Conservation (phyloP, 2,113 vertebrate species). For the Brachionichthys hirsutus region DNA sequence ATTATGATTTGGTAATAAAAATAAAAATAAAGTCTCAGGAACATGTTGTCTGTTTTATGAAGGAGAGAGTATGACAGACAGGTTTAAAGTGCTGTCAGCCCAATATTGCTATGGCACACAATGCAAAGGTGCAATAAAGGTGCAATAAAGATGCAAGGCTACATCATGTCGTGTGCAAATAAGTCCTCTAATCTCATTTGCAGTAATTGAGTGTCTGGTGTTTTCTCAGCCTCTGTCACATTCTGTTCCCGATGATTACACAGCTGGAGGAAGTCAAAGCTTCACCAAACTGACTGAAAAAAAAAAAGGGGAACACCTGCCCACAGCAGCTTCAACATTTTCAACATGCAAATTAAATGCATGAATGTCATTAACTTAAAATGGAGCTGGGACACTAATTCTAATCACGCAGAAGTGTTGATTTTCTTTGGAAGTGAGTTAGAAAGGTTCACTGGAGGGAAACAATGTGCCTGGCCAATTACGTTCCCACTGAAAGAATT, state of each 20-base stretch:
- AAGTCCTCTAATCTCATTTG: slow-evolving; percentile 14
- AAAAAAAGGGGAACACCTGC: neutral
- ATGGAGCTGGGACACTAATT: neutral
- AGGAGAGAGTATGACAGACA: no score
- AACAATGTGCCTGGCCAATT: slow-evolving; percentile 34
- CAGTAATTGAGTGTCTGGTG: slow-evolving; percentile 14
- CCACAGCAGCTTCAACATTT: slow-evolving; percentile 8
- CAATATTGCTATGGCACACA: neutral
- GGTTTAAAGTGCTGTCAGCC: no score
- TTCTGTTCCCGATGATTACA: slow-evolving; percentile 26
- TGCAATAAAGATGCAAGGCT: no score
- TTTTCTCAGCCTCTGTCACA: slow-evolving; percentile 22
- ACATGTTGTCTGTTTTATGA: no score
- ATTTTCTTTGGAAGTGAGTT: slow-evolving; percentile 23
- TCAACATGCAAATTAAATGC: slow-evolving; percentile 12
- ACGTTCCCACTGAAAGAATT: slow-evolving; percentile 41
- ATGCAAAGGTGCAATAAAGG: neutral
- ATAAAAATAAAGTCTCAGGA: no score
- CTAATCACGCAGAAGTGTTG: slow-evolving; percentile 6
- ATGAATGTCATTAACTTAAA: neutral
- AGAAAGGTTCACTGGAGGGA: slow-evolving; percentile 11
- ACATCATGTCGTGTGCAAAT: slow-evolving; percentile 16
- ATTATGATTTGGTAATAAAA: no score
- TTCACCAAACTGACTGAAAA: neutral
- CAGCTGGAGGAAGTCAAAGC: slow-evolving; percentile 16